Evolutionary conservation across 2,888 invertebrate species (phyloP), one percentile per base, ranked within the genome.

Genomic region (Microctonus aethiopoides): DNA sequence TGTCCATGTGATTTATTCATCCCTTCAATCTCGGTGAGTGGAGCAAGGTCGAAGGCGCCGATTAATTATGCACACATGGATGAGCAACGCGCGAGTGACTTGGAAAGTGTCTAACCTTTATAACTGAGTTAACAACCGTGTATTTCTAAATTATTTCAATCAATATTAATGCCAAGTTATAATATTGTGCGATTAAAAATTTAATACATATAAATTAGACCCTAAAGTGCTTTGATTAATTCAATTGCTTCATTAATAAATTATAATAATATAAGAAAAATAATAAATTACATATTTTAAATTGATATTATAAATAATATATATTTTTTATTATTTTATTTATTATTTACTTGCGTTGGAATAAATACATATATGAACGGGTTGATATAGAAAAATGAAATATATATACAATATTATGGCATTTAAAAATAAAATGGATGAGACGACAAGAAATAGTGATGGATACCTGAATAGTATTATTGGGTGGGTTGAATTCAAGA

Each of bases 11-110:
- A 81, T 74, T 82, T 81, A 83, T 81, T 82, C 81, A 84, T 81
- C 76, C 77, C 75, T 78, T 79, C 83, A 84, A 86, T 86, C 84
- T 85, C 84, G 80, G 85, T 82, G 82, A 86, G 83, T 81, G 80
- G 84, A 85, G 83, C 84, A 83, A 84, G 85, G 84, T 85, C 84
- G 84, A 79, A 79, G 74, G 77, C 71, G 76, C 75, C 73, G 78
- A 62, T 85, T 77, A 84, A 85, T 85, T 84, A 85, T 84, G 81
- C 77, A 82, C 76, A 72, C 75, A 74, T 77, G 66, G 70, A 60
- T 29, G 69, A 70, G 62, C 46, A 46, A 51, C 29, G 26, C 26
- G 57, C 63, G 32, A 46, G 22, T 34, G 39, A 64, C 68, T 46
- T 59, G 63, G 24, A 69, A 72, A 70, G 74, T 66, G 68, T 70